Evolutionary conservation across 2,888 invertebrate species (phyloP).

Genomic region (Agriopis leucophaearia): DNA sequence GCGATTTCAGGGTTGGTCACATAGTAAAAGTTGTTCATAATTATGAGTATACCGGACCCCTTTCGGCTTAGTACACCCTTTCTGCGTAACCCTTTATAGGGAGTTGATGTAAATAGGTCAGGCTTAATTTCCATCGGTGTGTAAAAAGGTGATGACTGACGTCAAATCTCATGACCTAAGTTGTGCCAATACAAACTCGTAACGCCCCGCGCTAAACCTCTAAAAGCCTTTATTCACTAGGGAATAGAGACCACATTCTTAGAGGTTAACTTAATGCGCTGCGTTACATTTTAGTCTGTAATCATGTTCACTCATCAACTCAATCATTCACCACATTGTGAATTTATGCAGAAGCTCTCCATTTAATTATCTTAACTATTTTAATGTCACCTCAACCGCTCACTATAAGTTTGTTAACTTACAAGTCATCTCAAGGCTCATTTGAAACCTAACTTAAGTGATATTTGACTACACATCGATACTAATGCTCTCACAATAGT

Average conservation of each 20-base stretch:
- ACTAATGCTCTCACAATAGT: conserved; percentile 45
- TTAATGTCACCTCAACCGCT: conserved; percentile 9
- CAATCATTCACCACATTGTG: background rate
- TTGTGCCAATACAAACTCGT: conserved; percentile 1
- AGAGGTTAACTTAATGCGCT: no score
- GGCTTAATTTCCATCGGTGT: no score
- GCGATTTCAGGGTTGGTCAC: no score
- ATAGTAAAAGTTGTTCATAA: no score
- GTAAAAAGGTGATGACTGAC: background rate
- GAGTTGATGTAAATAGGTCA: no score
- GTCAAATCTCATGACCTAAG: background rate
- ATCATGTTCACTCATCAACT: background rate
- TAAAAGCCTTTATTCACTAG: no score
- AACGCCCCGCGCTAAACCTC: no score
- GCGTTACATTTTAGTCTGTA: no score
- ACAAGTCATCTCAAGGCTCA: conserved; percentile 59
- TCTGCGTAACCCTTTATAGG: no score
- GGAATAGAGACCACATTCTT: no score
- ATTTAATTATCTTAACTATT: conserved; percentile 24
- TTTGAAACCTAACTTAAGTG: conserved; percentile 53
- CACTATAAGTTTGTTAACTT: conserved; percentile 13
- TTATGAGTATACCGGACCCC: no score
- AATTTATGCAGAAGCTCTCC: conserved; percentile 42
- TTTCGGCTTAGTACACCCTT: no score
- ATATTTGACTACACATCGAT: conserved; percentile 55